Percentiles rank a stretch among this genome's conserved stretches.
phyloP scores from a whole-genome alignment of 2,888 invertebrate species.

The Coelopa pilipes region DNA sequence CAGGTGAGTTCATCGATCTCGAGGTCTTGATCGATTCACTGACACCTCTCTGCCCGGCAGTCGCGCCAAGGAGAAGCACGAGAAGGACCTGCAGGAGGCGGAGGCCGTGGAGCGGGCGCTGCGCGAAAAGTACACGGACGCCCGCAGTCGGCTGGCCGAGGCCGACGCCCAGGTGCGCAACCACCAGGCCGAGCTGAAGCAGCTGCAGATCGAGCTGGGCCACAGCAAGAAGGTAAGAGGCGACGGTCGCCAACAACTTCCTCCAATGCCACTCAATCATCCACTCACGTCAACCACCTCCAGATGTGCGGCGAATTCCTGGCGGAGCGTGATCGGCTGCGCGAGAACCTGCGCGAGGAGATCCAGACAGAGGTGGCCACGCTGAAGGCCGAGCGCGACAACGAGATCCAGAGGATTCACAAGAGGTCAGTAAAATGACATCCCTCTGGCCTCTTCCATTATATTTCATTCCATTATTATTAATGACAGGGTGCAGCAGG shows the following conservation, averaged over 20 bases:
- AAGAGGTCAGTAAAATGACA: slow-evolving; percentile 71
- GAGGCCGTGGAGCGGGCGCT: slow-evolving; percentile 76
- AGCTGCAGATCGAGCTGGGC: slow-evolving; percentile 74
- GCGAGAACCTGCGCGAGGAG: slow-evolving; percentile 72
- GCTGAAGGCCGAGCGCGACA: slow-evolving; percentile 76
- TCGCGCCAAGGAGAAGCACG: slow-evolving; percentile 80
- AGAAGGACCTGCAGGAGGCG: slow-evolving; percentile 75
- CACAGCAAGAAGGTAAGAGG: slow-evolving; percentile 72
- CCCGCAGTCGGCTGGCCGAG: slow-evolving; percentile 74
- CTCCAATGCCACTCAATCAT: too few relatives aligned
- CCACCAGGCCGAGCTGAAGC: slow-evolving; percentile 72
- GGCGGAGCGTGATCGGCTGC: slow-evolving; percentile 70
- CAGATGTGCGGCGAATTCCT: slow-evolving; percentile 69
- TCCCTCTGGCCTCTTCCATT: too few relatives aligned
- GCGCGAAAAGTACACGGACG: slow-evolving; percentile 75
- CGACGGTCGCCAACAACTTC: too few relatives aligned
- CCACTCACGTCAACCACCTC: too few relatives aligned
- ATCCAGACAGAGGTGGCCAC: slow-evolving; percentile 73
- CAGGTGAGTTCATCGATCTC: slow-evolving; percentile 49
- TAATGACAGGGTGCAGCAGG: slow-evolving; percentile 77
- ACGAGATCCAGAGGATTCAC: slow-evolving; percentile 82
- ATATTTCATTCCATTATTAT: background rate
- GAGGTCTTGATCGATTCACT: background rate
- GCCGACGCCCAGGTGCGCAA: slow-evolving; percentile 73
- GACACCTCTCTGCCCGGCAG: slow-evolving; percentile 64